These are phyloP conservation scores for Danio rerio DNA, from an alignment of 2,113 vertebrate species.

Conservation along the genomic window DNA sequence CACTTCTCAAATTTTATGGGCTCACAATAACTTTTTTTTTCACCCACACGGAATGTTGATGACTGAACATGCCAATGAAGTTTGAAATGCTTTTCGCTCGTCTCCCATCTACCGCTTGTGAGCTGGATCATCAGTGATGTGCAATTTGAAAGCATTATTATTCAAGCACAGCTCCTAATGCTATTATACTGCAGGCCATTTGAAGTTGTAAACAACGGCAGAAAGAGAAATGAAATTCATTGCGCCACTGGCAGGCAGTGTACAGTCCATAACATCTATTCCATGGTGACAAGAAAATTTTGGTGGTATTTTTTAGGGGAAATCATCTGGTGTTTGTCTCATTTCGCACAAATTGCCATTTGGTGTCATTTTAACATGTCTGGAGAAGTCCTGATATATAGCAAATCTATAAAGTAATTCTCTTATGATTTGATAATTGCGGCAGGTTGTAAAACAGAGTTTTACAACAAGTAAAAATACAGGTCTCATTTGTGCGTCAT, in stretches of 20 bases:
- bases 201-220: constrained; percentile 76
- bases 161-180: constrained; percentile 77
- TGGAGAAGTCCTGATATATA: background rate
- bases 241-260: constrained; percentile 73
- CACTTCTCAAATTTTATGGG: constrained; percentile 44
- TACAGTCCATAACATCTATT: constrained; percentile 74
- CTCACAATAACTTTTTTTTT: constrained; percentile 32
- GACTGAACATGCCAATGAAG: constrained; percentile 46
- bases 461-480: too few species aligned
- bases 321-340: background rate
- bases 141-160: constrained; percentile 73
- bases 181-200: constrained; percentile 74
- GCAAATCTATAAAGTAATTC: background rate
- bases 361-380: background rate
- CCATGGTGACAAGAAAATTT: constrained; percentile 61
- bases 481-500: too few species aligned
- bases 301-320: background rate
- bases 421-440: background rate
- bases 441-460: too few species aligned
- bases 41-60: constrained; percentile 42
- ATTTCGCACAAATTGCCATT: background rate
- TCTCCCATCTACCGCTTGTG: constrained; percentile 66
- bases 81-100: constrained; percentile 66
- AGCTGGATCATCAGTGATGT: constrained; percentile 67
- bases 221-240: constrained; percentile 77